phyloP scores from a whole-genome alignment of 2,113 vertebrate genomes.

The Varanus salvator region DNA sequence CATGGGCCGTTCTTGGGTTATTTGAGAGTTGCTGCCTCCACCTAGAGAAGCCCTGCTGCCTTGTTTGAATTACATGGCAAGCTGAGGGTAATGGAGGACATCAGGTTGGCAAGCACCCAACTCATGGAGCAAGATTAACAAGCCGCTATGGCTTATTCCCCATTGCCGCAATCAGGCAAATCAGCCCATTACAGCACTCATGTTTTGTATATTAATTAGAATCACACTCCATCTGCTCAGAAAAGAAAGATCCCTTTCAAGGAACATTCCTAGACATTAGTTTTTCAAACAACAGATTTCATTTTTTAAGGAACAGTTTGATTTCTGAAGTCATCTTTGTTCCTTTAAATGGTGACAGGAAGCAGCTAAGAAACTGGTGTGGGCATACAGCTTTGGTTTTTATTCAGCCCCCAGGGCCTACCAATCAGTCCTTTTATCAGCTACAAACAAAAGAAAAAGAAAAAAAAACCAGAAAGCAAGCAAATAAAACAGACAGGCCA shows the following conservation, averaged over 20 bases:
- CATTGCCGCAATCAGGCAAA: too few relatives aligned
- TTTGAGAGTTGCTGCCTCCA: too few relatives aligned
- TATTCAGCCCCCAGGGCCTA: neutral
- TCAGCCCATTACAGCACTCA: neutral
- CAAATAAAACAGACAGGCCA: neutral
- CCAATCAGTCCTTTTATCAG: slow-evolving; percentile 6
- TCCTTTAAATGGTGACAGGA: neutral
- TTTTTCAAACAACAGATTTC: neutral
- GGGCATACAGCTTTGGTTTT: neutral
- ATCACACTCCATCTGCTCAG: neutral
- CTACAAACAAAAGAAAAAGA: neutral
- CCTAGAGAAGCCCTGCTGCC: too few relatives aligned
- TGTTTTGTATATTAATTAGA: neutral
- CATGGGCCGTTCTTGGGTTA: too few relatives aligned
- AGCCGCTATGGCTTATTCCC: too few relatives aligned
- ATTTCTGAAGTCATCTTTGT: neutral
- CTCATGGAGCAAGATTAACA: too few relatives aligned
- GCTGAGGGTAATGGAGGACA: too few relatives aligned
- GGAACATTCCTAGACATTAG: neutral
- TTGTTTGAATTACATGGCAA: too few relatives aligned
- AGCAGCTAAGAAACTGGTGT: neutral
- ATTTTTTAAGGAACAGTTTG: neutral
- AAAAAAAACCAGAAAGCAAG: neutral
- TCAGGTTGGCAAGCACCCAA: too few relatives aligned
- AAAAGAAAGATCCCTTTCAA: neutral